Base-by-base conservation (phyloP, 2,797 vertebrate species). In the Muscicapa striata region DNA sequence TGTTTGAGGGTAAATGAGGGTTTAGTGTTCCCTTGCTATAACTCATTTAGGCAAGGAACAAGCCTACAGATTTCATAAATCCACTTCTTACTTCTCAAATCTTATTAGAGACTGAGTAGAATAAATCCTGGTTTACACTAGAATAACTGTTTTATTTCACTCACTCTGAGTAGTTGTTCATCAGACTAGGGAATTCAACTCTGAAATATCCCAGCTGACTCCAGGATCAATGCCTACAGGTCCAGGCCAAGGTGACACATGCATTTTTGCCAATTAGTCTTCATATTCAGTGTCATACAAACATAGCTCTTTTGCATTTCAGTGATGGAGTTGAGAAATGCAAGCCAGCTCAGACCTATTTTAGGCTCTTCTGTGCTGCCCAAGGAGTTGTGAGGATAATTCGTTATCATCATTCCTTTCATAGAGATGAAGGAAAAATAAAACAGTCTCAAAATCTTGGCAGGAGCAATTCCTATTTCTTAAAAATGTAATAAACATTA, bases 41-140 rank as follows among this genome's bases (percentile, higher is more conserved):
- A 89, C 41, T 90, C 52, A 43, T 68, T 23, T 58, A 87, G 86
- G 40, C 48, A 78, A 77, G 27, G 64, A 93, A 81, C 46, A 90
- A 92, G 36, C 57, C 79, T 68, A 41, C 32, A 88, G 83, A 73
- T 93, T 90, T 91, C 43, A 76, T 86, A 94, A 95, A 96, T 88
- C 75, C 68, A 77, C 55, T 73, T 90, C 86, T 95, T 89, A 27
- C 58, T 92, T 77, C 49, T 61, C 68, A 85, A 95, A 96, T 92
- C 90, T 69, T 89, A 55, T 94, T 97, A 90, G 30, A 58, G 49
- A 54, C 38, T 87, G 72, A 93, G 73, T 32, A 85, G 68, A 80
- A 92, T 72, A 87, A 95, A 90, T 85, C 90, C 81, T 66, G 72
- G 43, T 95, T 93, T 94, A 66, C 46, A 69, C 16, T 54, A 45